Evolutionary conservation across 2,113 vertebrate genomes (phyloP).

Genomic region (Macquaria australasica): DNA sequence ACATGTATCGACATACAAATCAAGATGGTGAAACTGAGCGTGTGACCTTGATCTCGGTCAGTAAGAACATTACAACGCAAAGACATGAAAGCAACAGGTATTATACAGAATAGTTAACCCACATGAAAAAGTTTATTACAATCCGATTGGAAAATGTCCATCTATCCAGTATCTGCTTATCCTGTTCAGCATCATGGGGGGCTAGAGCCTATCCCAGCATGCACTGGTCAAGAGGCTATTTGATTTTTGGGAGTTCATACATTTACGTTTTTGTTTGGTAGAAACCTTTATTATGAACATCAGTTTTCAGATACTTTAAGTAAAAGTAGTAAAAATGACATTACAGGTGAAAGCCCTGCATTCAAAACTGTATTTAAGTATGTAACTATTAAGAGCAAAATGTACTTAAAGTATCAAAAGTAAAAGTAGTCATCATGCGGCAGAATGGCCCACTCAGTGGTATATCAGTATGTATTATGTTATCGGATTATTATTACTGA

Average conservation of each 20-base stretch:
- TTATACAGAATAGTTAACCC: background rate
- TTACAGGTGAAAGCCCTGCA: background rate
- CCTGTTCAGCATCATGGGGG: background rate
- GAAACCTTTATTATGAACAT: background rate
- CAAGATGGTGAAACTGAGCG: slow-evolving; percentile 1
- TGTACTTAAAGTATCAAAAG: too few relatives aligned
- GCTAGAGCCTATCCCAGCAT: background rate
- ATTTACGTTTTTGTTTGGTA: background rate
- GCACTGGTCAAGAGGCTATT: background rate
- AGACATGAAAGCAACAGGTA: background rate
- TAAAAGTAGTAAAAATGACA: background rate
- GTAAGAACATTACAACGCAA: background rate
- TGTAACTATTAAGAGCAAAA: too few relatives aligned
- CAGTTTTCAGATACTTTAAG: background rate
- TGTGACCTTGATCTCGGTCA: slow-evolving; percentile 18
- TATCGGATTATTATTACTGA: background rate
- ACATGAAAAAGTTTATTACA: background rate
- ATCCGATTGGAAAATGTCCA: background rate
- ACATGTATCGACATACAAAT: slow-evolving; percentile 41
- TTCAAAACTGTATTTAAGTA: background rate
- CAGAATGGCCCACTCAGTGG: background rate
- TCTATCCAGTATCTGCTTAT: background rate
- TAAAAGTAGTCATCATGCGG: background rate
- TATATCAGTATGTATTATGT: background rate
- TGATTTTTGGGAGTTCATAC: background rate